Conservation (phyloP, 2,888 invertebrate species). For the Hirtodrosophila trivittata region DNA sequence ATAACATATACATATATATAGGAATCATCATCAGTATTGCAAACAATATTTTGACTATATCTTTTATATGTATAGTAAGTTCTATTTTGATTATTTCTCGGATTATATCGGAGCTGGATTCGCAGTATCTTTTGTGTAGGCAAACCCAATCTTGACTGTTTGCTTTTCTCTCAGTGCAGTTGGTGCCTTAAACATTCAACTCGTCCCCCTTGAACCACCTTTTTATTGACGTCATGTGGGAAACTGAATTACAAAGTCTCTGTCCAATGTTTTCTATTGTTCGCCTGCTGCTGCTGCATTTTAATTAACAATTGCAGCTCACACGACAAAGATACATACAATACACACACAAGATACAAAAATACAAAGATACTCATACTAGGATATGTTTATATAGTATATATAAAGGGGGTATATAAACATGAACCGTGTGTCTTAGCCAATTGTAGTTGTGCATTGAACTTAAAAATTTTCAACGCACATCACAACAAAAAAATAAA, state of each 20-base stretch:
- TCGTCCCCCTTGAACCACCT: constrained; percentile 6
- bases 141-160: no score
- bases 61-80: no score
- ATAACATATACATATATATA: no score
- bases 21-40: no score
- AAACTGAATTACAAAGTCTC: constrained; percentile 46
- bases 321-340: constrained; percentile 41
- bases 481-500: constrained; percentile 21
- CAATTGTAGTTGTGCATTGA: constrained; percentile 65
- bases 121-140: no score
- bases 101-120: no score
- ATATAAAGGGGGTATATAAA: no score
- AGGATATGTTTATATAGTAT: not conserved
- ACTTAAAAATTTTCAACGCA: constrained; percentile 56
- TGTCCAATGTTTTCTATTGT: constrained; percentile 61
- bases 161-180: constrained; percentile 25
- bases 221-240: constrained; percentile 58
- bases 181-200: constrained; percentile 1
- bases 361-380: not conserved
- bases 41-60: no score
- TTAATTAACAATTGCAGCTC: constrained; percentile 65
- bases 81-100: no score
- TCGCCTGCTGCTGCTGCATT: constrained; percentile 44
- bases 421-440: constrained; percentile 20
- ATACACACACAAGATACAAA: not conserved